Percentiles rank a stretch among this genome's conserved stretches.
Conservation (phyloP, 2,888 invertebrate genomes). For the Caenorhabditis panamensis region DNA sequence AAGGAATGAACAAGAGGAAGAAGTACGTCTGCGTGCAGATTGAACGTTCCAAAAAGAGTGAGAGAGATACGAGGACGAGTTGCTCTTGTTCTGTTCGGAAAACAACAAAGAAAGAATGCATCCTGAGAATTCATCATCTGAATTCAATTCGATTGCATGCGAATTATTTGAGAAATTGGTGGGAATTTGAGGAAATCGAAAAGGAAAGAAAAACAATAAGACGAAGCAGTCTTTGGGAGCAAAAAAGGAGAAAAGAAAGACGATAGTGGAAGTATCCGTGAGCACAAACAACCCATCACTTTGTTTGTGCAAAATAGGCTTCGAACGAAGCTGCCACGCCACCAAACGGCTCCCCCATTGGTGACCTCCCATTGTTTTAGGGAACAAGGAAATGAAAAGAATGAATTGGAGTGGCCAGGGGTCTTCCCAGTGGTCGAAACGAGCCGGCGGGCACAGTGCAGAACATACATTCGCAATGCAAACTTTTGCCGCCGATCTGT, state of each 20-base stretch:
- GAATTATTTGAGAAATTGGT: background rate
- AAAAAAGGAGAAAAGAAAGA: constrained; percentile 26
- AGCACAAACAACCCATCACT: constrained; percentile 55
- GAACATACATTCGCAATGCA: constrained; percentile 15
- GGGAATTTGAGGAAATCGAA: background rate
- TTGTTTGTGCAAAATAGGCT: constrained; percentile 50
- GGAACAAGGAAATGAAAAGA: background rate
- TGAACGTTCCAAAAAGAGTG: no score
- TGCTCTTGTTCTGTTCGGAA: background rate
- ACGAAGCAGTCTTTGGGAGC: constrained; percentile 10
- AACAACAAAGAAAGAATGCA: no score
- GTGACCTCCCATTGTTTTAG: constrained; percentile 24
- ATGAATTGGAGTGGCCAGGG: background rate
- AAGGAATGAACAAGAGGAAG: no score
- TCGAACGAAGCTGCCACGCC: constrained; percentile 44
- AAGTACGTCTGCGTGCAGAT: no score
- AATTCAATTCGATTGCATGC: background rate
- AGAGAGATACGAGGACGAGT: no score
- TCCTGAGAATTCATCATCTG: no score
- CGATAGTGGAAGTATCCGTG: constrained; percentile 46
- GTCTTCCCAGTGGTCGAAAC: background rate
- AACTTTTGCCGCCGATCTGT: constrained; percentile 10
- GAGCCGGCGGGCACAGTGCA: background rate
- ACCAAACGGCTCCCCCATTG: constrained; percentile 13
- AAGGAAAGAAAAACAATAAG: constrained; percentile 20